Conservation (phyloP, 2,113 vertebrate genomes). For the Glaucidium brasilianum region DNA sequence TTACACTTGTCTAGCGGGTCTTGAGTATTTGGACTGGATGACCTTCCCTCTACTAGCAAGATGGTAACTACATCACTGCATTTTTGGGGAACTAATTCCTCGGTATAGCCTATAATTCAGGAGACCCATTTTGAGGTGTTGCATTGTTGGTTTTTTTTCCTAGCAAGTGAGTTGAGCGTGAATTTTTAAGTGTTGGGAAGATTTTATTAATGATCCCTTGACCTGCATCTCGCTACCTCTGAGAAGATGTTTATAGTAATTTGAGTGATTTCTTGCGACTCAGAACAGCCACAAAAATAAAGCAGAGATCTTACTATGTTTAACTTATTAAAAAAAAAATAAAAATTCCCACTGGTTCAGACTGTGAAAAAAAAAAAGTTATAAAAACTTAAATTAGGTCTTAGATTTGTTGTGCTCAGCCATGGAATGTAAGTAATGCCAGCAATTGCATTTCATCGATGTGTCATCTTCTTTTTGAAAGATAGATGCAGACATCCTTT, state of each 20-base stretch:
- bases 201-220: background rate
- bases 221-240: background rate
- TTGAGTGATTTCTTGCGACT: background rate
- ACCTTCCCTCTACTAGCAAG: background rate
- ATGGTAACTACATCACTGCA: background rate
- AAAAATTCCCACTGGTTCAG: background rate
- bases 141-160: background rate
- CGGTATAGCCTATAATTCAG: background rate
- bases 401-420: background rate
- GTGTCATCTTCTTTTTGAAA: background rate
- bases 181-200: background rate
- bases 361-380: background rate
- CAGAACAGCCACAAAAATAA: background rate
- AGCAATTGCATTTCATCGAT: accelerated
- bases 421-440: accelerated
- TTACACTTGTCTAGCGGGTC: background rate
- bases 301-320: background rate
- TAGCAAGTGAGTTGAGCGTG: background rate
- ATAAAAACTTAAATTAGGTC: background rate
- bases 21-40: background rate
- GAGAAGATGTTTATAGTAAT: background rate
- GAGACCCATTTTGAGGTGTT: background rate
- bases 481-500: background rate
- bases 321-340: background rate
- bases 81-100: background rate